Conservation (phyloP, 2,113 vertebrate genomes). For the Mirza zaza region DNA sequence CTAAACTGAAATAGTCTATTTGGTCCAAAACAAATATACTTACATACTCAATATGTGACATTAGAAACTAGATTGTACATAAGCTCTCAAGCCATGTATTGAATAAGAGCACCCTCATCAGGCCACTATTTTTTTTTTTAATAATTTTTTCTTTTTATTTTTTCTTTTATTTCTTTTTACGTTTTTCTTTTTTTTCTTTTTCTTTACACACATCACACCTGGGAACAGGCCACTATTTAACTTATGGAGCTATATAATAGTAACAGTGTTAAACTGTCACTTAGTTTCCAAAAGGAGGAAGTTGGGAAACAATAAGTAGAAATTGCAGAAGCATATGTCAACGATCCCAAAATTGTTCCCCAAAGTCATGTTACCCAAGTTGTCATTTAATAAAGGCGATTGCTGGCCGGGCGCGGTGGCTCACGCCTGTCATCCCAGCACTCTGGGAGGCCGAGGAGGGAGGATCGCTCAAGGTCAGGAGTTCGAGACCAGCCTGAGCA, state of each 20-base stretch:
- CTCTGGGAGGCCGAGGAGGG: no score
- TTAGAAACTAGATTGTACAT: neutral
- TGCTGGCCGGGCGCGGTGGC: neutral
- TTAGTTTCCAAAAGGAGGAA: neutral
- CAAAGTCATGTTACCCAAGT: slow-evolving; percentile 20
- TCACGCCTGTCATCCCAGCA: no score
- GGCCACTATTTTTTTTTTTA: neutral
- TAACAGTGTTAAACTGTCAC: neutral
- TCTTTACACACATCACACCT: no score
- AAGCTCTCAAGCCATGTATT: slow-evolving; percentile 2
- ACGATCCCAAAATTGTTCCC: neutral
- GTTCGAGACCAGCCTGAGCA: no score
- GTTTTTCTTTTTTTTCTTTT: no score
- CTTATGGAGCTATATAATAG: neutral
- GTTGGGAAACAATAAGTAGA: neutral
- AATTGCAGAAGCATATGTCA: neutral
- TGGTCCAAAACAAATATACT: neutral
- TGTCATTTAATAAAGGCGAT: slow-evolving; percentile 41
- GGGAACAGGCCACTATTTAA: neutral
- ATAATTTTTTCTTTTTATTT: no score
- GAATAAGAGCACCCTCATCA: slow-evolving; percentile 59
- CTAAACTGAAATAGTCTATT: neutral
- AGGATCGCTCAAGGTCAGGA: no score
- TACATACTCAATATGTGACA: neutral
- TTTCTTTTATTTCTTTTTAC: no score